Conservation (phyloP, 2,888 invertebrate species). For the Hylaea fasciaria region DNA sequence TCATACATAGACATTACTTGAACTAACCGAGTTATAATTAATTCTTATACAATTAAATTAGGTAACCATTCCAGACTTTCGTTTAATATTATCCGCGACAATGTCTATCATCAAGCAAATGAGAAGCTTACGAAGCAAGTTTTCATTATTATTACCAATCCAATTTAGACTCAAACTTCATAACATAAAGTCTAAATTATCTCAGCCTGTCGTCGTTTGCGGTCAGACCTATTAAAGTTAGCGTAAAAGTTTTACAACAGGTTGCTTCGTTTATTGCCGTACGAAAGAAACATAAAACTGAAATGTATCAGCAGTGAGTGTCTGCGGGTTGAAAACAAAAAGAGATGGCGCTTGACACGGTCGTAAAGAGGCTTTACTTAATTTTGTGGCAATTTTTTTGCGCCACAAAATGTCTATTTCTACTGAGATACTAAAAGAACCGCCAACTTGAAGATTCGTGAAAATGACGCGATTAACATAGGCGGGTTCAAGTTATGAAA, state of each 20-base stretch:
- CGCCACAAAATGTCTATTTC: slow-evolving; percentile 7
- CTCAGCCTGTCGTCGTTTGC: slow-evolving; percentile 26
- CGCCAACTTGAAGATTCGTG: slow-evolving; percentile 9
- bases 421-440: slow-evolving; percentile 12
- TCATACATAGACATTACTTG: slow-evolving; percentile 16
- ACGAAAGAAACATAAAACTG: slow-evolving; percentile 53
- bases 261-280: slow-evolving; percentile 53
- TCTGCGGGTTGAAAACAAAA: slow-evolving; percentile 38
- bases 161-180: slow-evolving; percentile 2
- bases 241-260: slow-evolving; percentile 69
- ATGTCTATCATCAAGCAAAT: too few species aligned
- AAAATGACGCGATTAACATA: not conserved
- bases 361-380: slow-evolving; percentile 33
- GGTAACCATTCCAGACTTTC: too few species aligned
- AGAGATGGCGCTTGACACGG: slow-evolving; percentile 27
- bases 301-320: slow-evolving; percentile 50
- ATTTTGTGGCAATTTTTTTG: slow-evolving; percentile 27
- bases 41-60: too few species aligned
- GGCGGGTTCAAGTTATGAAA: too few species aligned
- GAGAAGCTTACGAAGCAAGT: slow-evolving; percentile 5
- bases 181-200: not conserved
- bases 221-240: slow-evolving; percentile 45
- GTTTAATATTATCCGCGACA: too few species aligned
- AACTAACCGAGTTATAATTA: not conserved
- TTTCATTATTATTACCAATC: not conserved